Percentiles rank a stretch among this genome's conserved stretches.
Conservation (phyloP, 2,888 invertebrate species). For the Chaetoderma sp. region DNA sequence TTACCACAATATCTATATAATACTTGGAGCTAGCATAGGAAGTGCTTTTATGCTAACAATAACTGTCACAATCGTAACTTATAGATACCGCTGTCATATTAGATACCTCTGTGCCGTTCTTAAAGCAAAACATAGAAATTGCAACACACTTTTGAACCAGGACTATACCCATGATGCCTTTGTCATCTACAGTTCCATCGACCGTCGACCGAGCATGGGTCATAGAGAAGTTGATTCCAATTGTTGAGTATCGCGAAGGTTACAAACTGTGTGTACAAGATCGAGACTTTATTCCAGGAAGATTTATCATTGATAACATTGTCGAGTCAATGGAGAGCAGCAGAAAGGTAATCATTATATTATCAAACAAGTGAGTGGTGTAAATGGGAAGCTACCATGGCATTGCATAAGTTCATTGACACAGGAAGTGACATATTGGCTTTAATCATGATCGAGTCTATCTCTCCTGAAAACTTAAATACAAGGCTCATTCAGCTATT, state of each 20-base stretch:
- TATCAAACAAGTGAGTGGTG: constrained; percentile 81
- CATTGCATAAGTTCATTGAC: constrained; percentile 73
- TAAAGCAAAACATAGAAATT: constrained; percentile 73
- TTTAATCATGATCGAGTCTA: constrained; percentile 77
- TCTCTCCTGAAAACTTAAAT: constrained; percentile 75
- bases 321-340: constrained; percentile 79
- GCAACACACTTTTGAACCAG: constrained; percentile 73
- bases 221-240: background rate
- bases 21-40: background rate
- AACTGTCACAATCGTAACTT: constrained; percentile 54
- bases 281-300: constrained; percentile 80
- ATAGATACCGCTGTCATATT: constrained; percentile 74
- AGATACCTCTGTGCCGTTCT: constrained; percentile 72
- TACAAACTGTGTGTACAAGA: constrained; percentile 71
- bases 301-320: constrained; percentile 79
- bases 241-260: background rate
- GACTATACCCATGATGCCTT: constrained; percentile 70
- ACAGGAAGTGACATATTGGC: constrained; percentile 76
- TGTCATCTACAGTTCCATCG: background rate
- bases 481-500: constrained; percentile 78
- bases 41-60: constrained; percentile 24
- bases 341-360: constrained; percentile 75
- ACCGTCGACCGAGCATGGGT: background rate
- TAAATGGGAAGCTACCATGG: constrained; percentile 80
- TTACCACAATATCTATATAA: constrained; percentile 1